These are phyloP conservation scores for Gulo gulo DNA, from an alignment of 2,113 vertebrate species.

Conservation along the genomic window DNA sequence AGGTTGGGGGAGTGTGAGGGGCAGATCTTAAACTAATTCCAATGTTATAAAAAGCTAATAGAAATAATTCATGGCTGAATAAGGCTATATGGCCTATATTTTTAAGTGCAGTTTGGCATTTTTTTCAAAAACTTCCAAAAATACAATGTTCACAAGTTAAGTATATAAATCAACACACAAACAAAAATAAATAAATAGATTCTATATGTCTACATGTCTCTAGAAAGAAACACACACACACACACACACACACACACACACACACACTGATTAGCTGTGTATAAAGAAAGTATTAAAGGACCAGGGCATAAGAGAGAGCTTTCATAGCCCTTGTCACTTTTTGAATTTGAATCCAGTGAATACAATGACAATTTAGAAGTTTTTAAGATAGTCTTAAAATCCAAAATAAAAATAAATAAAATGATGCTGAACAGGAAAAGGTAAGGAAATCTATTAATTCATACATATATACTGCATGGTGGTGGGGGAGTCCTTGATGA, in stretches of 20 bases:
- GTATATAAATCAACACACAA: background rate
- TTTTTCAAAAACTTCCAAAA: background rate
- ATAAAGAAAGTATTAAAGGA: background rate
- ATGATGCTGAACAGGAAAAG: background rate
- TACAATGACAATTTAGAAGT: background rate
- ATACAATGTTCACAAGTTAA: background rate
- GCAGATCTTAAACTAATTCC: background rate
- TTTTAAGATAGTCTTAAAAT: background rate
- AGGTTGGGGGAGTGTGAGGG: background rate
- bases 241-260: background rate
- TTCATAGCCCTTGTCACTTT: background rate
- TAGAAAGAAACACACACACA: background rate
- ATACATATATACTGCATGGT: background rate
- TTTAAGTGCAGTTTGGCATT: background rate
- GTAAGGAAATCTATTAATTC: background rate
- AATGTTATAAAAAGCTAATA: background rate
- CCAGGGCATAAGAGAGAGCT: background rate
- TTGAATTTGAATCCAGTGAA: background rate
- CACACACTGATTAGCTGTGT: background rate
- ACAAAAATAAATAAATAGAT: background rate
- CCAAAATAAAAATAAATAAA: constrained; percentile 24
- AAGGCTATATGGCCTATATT: background rate
- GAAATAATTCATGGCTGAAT: background rate
- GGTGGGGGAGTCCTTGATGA: background rate
- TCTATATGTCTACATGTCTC: background rate